Evolutionary conservation across 2,113 vertebrate species (phyloP), one percentile per base, ranked within the genome.

Genomic region (Chaetodon trifascialis): DNA sequence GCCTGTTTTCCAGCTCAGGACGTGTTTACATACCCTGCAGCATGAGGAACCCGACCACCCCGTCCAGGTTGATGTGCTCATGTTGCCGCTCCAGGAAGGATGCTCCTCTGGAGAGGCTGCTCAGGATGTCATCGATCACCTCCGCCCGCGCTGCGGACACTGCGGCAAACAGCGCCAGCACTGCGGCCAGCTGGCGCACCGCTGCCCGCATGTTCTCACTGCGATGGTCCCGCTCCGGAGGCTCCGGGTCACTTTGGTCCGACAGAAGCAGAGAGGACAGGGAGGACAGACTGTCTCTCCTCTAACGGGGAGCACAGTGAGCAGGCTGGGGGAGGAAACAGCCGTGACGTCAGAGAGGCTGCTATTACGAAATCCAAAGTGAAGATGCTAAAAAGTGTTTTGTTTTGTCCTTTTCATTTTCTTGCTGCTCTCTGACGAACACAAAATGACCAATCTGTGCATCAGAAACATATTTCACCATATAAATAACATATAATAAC

Each of bases 61-160:
- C 96, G 17, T 98, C 97, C 90, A 96, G 90, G 82, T 97, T 97
- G 82, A 97, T 92, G 65, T 95, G 89, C 0, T 90, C 85, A 12
- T 95, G 94, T n/a, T 95, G 89, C 7, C 80, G 83, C 82, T 95
- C 92, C 77, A 98, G 92, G 91, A 97, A 97, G 46, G 82, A 44
- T 5, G 94, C 91, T 66, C 95, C 95, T 30, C 90, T 90, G 25
- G 95, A 94, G 47, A 97, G 82, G 0, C 95, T 93, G 15, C 88
- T 62, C 54, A 98, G 90, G 86, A 97, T 80, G 68, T 95, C 90
- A 71, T 92, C 88, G 14, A 94, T 92, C 56, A 93, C 87, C 86
- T 95, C 95, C 76, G 92, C 92, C 2, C 65, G 91, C 11, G 90
- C 76, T 23, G 77, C 44, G 70, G 19, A 65, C 76, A 88, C 82